Base-by-base conservation (phyloP, 2,797 vertebrate species). In the Chromobotia macracanthus region DNA sequence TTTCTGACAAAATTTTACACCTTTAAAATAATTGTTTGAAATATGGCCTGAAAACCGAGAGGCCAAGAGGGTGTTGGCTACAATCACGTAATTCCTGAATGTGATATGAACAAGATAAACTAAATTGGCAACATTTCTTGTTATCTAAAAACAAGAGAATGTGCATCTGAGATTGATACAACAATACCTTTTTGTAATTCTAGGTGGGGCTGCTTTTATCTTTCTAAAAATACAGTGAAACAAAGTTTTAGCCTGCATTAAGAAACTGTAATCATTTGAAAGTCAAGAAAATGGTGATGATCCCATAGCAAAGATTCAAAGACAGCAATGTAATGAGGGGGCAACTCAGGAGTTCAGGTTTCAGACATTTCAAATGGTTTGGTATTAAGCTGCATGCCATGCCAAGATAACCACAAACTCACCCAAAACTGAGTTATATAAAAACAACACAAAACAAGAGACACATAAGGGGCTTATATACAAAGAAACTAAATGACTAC, bases 51-150 rank as follows among this genome's bases (percentile, higher is more conserved):
- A 35, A 6, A 63, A 38, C 60, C 10, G 18, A 56, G 21, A 46
- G 5, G 23, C 3, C 2, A 31, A 51, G n/a, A 65, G 55, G 53
- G 53, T 77, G 65, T 76, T 67, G 64, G 16, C 21, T 58, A 38
- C 21, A 67, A 68, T 21, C 0, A 35, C 50, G 1, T 18, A 4
- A 25, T 60, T 60, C 13, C 9, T 28, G 15, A 60, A 58, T 60
- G 55, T 31, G 8, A 25, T 3, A 76, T 50, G 11, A 68, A 23
- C 50, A 77, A 8, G 65, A 35, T 69, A 4, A 44, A 55, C 50
- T 65, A 21, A 48, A 44, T 35, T 12, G 0, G 10, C 10, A 23
- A 3, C 10, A 56, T 56, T 56, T 67, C 21, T 23, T 56, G 16
- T 61, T 7, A 63, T 7, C 4, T 3, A 68, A 2, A 38, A 1